Evolutionary conservation across 2,888 invertebrate genomes (phyloP).

Genomic region (Sinopyrophorus schimmeli): DNA sequence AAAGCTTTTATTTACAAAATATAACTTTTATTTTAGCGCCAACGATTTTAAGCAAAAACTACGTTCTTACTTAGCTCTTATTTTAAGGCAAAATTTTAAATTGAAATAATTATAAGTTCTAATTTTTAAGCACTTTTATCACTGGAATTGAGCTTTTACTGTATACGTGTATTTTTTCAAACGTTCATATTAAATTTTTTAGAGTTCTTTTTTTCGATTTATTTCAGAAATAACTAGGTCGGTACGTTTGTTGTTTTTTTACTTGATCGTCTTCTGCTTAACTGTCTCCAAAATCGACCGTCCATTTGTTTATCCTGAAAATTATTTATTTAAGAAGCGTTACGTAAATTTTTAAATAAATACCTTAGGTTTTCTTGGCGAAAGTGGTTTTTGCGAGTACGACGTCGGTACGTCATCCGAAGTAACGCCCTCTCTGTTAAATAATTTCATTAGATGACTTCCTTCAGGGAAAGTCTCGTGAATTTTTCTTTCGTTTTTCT

Average conservation of each 20-base stretch:
- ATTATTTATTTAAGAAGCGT: too few relatives aligned
- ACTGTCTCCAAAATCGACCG: conserved; percentile 79
- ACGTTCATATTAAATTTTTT: conserved; percentile 13
- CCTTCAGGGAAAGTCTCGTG: conserved; percentile 55
- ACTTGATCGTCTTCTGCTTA: conserved; percentile 66
- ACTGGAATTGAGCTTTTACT: conserved; percentile 41
- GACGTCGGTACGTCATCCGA: conserved; percentile 53
- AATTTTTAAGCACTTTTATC: conserved; percentile 43
- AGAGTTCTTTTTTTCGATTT: conserved; percentile 6
- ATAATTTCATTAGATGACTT: conserved; percentile 55
- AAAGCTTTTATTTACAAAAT: conserved; percentile 27
- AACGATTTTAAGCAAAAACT: conserved; percentile 37
- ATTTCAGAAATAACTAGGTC: conserved; percentile 39
- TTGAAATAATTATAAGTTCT: conserved; percentile 27
- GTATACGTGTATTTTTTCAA: conserved; percentile 9
- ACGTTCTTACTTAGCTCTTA: too few relatives aligned
- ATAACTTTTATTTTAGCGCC: conserved; percentile 30
- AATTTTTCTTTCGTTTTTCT: conserved; percentile 54
- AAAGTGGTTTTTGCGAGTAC: conserved; percentile 58
- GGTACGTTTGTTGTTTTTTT: conserved; percentile 38
- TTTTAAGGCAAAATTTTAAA: conserved; percentile 34
- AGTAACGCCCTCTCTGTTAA: conserved; percentile 47
- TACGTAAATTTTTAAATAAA: too few relatives aligned
- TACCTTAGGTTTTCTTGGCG: conserved; percentile 62
- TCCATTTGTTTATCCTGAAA: conserved; percentile 76